Base-by-base conservation (phyloP, 2,888 invertebrate species). In the Junonia oenone region DNA sequence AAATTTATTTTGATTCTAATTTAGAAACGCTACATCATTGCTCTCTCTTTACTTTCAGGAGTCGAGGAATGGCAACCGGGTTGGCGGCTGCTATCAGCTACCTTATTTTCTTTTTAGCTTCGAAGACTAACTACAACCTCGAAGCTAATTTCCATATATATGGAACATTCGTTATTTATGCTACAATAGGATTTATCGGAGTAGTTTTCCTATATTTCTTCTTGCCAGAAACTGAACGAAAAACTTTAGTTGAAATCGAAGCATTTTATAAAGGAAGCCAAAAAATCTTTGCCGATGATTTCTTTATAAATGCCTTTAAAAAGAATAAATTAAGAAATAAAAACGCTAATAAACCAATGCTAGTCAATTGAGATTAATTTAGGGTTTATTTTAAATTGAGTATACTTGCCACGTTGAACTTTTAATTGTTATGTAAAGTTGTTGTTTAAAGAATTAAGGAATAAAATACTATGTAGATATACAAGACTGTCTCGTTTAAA, bases 191-290 rank as follows among this genome's bases (percentile, higher is more conserved):
- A 2, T 68, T 90, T 11, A 50, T 90, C 2, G 92, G 92, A 37
- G 81, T 90, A 0, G 51, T 91, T 0, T 91, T 90, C 62, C 75
- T 92, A 4, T 92, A 91, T 65, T 82, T 91, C 63, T 85, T 81
- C 59, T 64, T 92, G 56, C 91, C 91, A 19, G 92, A 92, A 72
- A 92, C 92, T 0, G 92, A 92, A 65, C 85, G 81, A 4, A 90
- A 81, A 58, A 68, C 85, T 17, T 71, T 92, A 11, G 78, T 83
- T n/a, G 91, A 91, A 72, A 91, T 92, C 13, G 91, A 92, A 73
- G 74, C 76, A 0, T 83, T 71, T 43, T 92, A 90, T 60, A 84
- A 84, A 63, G 81, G 87, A 1, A 72, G 82, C 45, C 73, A 66
- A 13, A 81, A 69, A 60, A 78, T 87, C 61, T 89, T 86, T 35